Evolutionary conservation across 1,140 invertebrate species (phyloP), one percentile per base, ranked within the genome.

Genomic region (Akabosia matsudoensis): DNA sequence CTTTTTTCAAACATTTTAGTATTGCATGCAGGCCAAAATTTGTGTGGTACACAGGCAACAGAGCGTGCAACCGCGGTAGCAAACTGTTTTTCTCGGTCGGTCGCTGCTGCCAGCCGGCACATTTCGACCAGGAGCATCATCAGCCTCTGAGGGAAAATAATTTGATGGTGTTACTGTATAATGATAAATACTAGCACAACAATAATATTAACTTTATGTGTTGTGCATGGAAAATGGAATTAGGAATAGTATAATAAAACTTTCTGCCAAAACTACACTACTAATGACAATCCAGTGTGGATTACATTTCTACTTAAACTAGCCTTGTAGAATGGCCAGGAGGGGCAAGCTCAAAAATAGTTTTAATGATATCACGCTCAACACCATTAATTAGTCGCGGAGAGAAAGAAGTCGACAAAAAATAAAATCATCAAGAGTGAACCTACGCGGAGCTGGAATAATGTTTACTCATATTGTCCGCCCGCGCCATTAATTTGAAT

Each of bases 341-440:
- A 22, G n/a, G 54, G 54, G 54, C 4, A 56, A 67, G 18, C 18
- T 45, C 37, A 45, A 4, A 22, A 31, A 67, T 67, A 67, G 28
- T 61, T 67, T 67, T 67, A 67, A 67, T 67, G 61, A 67, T 67
- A 67, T 67, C 61, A 67, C 61, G 61, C 61, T 67, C 61, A 67
- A 67, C 61, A 67, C 61, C 61, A 67, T 67, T 67, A 67, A 67
- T 67, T 67, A 67, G 61, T 45, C 22, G 7, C 37, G 18, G 37
- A 45, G 37, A 45, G 7, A 18, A 45, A 45, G 7, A 45, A 45
- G n/a, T n/a, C 37, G 18, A 45, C 37, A 45, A 18, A 18, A 45
- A 18, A n/a, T n/a, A n/a, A n/a, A n/a, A n/a, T n/a, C n/a, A n/a
- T n/a, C n/a, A n/a, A n/a, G n/a, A n/a, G n/a, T n/a, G n/a, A n/a